phyloP scores from a whole-genome alignment of 2,797 vertebrate species.

The Orientallactaga sibirica region DNA sequence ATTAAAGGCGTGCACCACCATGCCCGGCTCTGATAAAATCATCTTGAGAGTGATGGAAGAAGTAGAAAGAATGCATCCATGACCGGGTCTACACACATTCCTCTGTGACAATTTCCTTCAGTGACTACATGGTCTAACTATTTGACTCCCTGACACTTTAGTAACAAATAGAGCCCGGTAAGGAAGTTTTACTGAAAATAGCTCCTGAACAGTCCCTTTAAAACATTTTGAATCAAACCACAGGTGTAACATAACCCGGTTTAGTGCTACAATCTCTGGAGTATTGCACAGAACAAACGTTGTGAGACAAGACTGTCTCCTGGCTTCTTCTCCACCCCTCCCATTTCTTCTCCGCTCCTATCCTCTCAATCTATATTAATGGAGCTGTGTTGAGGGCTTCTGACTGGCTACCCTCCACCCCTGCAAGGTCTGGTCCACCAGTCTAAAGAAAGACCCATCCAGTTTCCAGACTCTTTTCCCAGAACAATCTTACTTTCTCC shows the following conservation, averaged over 20 bases:
- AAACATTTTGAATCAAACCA: neutral
- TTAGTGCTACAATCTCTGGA: neutral
- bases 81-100: neutral
- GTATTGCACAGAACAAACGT: neutral
- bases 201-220: neutral
- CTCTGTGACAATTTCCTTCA: neutral
- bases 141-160: neutral
- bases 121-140: constrained; percentile 42
- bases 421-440: fast-evolving
- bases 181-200: constrained; percentile 60
- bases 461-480: neutral
- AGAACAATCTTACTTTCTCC: neutral
- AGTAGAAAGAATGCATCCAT: neutral
- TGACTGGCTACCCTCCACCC: neutral
- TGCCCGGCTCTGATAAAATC: constrained; percentile 4
- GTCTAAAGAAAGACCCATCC: neutral
- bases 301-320: fast-evolving
- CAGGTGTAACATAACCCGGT: neutral
- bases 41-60: neutral
- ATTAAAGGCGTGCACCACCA: too few species aligned
- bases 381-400: neutral
- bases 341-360: neutral
- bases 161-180: neutral
- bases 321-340: neutral
- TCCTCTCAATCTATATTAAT: too few species aligned